Evolutionary conservation across 2,888 invertebrate genomes (phyloP).

Genomic region (Blastobasis lacticolella): DNA sequence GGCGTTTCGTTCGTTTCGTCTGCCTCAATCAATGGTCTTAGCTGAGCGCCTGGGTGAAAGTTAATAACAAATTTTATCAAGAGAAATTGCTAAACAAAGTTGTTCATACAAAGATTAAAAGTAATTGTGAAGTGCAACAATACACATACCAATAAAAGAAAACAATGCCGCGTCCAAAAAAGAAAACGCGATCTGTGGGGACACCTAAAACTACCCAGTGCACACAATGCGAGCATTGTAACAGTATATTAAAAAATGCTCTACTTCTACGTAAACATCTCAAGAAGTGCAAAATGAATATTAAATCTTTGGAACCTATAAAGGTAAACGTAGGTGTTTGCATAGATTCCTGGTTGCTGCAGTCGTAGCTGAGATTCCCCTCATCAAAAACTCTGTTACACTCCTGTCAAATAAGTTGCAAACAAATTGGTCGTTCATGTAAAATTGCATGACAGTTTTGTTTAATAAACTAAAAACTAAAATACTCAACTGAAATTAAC

Average conservation of each 20-base stretch:
- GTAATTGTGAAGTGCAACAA: conserved; percentile 9
- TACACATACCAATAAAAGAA: background rate
- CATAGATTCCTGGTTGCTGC: no score
- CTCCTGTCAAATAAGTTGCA: background rate
- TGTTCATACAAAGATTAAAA: conserved; percentile 24
- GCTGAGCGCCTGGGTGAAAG: conserved; percentile 63
- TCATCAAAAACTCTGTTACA: background rate
- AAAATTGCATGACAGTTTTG: background rate
- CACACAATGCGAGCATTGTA: conserved; percentile 30
- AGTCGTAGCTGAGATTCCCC: background rate
- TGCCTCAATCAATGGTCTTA: conserved; percentile 6
- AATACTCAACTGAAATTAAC: background rate
- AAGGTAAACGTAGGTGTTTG: no score
- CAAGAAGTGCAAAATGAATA: background rate
- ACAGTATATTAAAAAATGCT: conserved; percentile 33
- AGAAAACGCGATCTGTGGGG: background rate
- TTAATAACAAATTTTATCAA: conserved; percentile 53
- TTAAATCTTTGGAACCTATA: no score
- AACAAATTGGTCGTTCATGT: no score
- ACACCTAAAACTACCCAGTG: conserved; percentile 5
- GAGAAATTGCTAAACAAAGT: conserved; percentile 30
- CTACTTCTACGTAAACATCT: conserved; percentile 4
- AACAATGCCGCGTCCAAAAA: background rate
- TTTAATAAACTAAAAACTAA: background rate
- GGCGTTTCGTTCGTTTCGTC: no score